Conservation (phyloP, 2,113 vertebrate genomes). For the Syngnathus scovelli region DNA sequence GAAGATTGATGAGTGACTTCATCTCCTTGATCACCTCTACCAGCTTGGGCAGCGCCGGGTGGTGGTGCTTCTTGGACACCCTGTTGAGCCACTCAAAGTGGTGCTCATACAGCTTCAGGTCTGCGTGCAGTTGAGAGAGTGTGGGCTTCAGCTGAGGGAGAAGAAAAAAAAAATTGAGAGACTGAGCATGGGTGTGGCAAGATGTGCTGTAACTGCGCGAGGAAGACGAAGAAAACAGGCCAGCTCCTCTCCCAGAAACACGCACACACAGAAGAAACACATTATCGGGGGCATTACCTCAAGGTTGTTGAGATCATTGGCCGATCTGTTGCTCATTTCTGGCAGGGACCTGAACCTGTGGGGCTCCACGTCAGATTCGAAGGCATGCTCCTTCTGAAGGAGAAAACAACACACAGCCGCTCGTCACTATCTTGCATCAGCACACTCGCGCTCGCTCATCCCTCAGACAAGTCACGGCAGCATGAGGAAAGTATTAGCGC, state of each 20-base stretch:
- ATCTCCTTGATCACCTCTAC: conserved; percentile 69
- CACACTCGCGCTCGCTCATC: conserved; percentile 43
- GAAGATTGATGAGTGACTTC: conserved; percentile 62
- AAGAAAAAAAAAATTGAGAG: conserved; percentile 37
- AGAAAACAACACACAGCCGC: conserved; percentile 48
- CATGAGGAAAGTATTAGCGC: conserved; percentile 54
- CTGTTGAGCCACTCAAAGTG: conserved; percentile 75
- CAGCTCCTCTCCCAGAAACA: conserved; percentile 1
- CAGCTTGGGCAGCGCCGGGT: conserved; percentile 64
- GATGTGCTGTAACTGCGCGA: conserved; percentile 23
- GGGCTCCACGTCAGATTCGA: conserved; percentile 65
- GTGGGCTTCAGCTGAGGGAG: conserved; percentile 68
- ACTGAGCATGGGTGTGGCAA: conserved; percentile 46
- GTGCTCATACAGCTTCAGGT: conserved; percentile 72
- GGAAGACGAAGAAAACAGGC: conserved; percentile 16
- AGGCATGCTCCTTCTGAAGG: conserved; percentile 70
- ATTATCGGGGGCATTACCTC: conserved; percentile 64
- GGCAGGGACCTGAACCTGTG: conserved; percentile 75
- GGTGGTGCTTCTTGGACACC: conserved; percentile 69
- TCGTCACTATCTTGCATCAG: conserved; percentile 46
- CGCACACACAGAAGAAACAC: conserved; percentile 14
- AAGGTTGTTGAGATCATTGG: conserved; percentile 70
- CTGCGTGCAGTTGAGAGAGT: conserved; percentile 71
- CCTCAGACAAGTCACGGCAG: conserved; percentile 50
- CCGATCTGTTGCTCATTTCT: conserved; percentile 72